Evolutionary conservation across 2,113 vertebrate species (phyloP).

Genomic region (Polypterus senegalus): DNA sequence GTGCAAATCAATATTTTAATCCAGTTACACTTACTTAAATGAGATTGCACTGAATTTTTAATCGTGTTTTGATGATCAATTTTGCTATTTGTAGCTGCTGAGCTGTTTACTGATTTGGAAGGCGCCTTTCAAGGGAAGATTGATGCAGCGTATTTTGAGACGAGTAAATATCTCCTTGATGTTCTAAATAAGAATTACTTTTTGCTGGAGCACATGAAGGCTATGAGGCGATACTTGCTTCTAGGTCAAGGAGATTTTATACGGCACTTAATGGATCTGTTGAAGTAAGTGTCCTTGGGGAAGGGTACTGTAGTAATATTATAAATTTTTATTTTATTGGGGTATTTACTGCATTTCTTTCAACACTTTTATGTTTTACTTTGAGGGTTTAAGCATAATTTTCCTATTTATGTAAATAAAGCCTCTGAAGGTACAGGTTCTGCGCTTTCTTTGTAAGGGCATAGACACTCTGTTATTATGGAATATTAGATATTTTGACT

Average conservation of each 20-base stretch:
- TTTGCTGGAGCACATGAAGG: conserved; percentile 89
- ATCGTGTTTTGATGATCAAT: neutral
- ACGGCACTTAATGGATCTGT: conserved; percentile 91
- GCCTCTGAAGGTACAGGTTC: too few relatives aligned
- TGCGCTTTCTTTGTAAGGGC: too few relatives aligned
- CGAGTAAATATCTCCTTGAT: conserved; percentile 85
- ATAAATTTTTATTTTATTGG: too few relatives aligned
- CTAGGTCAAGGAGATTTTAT: conserved; percentile 97
- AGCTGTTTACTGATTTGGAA: conserved; percentile 86
- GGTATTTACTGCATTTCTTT: too few relatives aligned
- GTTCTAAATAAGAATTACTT: conserved; percentile 87
- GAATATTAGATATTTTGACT: too few relatives aligned
- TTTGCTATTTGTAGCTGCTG: conserved; percentile 51
- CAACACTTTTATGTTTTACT: too few relatives aligned
- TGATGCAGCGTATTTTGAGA: conserved; percentile 88
- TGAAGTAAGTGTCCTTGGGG: conserved; percentile 66
- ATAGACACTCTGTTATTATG: too few relatives aligned
- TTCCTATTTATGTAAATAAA: too few relatives aligned
- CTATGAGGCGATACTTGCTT: conserved; percentile 89
- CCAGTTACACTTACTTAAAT: neutral
- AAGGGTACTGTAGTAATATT: too few relatives aligned
- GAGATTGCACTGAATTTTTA: neutral
- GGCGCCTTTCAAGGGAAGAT: conserved; percentile 91
- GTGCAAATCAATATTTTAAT: neutral
- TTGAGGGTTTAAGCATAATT: too few relatives aligned